Evolutionary conservation across 1,140 invertebrate genomes (phyloP).

Genomic region (Drosophila mojavensis): DNA sequence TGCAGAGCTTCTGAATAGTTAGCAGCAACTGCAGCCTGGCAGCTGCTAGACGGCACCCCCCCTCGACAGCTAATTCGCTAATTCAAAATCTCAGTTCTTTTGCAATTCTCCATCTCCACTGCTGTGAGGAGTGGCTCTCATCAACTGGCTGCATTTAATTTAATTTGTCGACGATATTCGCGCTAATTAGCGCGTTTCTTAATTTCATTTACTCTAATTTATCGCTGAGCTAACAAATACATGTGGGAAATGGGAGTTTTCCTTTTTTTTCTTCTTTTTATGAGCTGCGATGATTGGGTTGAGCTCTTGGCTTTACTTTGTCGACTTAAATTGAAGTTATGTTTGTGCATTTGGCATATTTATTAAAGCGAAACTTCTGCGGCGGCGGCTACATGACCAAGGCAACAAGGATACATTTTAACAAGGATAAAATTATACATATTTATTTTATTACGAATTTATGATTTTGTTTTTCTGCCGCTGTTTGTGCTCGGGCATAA

Average conservation of each 20-base stretch:
- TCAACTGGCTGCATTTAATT: constrained; percentile 71
- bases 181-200: constrained; percentile 67
- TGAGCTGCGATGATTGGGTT: not conserved
- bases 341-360: constrained; percentile 52
- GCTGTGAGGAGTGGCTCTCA: constrained; percentile 20
- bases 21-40: constrained; percentile 26
- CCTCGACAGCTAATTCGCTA: not conserved
- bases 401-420: constrained; percentile 13
- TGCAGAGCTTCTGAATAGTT: constrained; percentile 42
- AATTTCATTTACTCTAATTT: constrained; percentile 70
- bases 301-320: constrained; percentile 21
- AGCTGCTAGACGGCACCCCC: not conserved
- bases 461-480: constrained; percentile 76
- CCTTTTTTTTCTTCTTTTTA: not conserved
- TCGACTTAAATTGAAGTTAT: constrained; percentile 68
- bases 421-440: constrained; percentile 69
- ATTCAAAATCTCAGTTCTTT: constrained; percentile 6
- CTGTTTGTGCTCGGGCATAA: constrained; percentile 46
- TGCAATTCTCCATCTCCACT: constrained; percentile 10
- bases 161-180: constrained; percentile 65
- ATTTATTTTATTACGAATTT: constrained; percentile 82
- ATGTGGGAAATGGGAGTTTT: constrained; percentile 10
- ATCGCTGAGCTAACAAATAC: constrained; percentile 22
- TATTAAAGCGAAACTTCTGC: constrained; percentile 49
- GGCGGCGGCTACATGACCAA: constrained; percentile 35